A percentile compares a stretch with the other conserved stretches of the same genome.
These are phyloP conservation scores for Acanthosoma haemorrhoidale DNA, from an alignment of 2,888 invertebrate genomes.

Conservation along the genomic window DNA sequence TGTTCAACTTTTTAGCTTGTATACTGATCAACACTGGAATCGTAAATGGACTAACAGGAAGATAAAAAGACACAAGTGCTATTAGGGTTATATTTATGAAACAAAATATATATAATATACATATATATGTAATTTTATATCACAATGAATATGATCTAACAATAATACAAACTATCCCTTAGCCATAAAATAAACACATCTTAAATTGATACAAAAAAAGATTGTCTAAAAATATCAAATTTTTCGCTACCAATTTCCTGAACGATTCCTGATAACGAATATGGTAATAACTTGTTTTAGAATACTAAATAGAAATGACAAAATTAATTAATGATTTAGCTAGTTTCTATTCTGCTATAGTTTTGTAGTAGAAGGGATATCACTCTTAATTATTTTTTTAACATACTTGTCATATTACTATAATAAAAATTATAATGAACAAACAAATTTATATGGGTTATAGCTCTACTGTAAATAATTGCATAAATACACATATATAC, in stretches of 20 bases:
- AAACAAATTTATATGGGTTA: constrained; percentile 8
- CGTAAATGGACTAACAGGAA: neutral
- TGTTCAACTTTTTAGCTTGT: no score
- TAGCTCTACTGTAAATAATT: neutral
- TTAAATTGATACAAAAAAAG: constrained; percentile 1
- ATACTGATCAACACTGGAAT: neutral
- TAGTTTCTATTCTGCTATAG: neutral
- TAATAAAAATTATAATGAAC: constrained; percentile 11
- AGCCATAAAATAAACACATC: constrained; percentile 30
- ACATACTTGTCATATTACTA: neutral
- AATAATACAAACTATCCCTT: constrained; percentile 34
- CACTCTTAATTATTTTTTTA: neutral
- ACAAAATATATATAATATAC: constrained; percentile 18
- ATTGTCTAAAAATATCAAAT: constrained; percentile 16
- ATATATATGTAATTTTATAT: constrained; percentile 31
- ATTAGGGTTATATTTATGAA: constrained; percentile 26
- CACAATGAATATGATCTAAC: constrained; percentile 36
- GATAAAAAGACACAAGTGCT: neutral
- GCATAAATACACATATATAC: constrained; percentile 23
- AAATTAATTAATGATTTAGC: neutral
- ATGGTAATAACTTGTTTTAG: neutral
- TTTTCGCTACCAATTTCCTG: neutral
- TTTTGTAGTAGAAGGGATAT: neutral
- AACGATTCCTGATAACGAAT: neutral
- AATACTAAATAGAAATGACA: neutral